phyloP scores from a whole-genome alignment of 2,113 vertebrate genomes.

The Hippocampus comes region DNA sequence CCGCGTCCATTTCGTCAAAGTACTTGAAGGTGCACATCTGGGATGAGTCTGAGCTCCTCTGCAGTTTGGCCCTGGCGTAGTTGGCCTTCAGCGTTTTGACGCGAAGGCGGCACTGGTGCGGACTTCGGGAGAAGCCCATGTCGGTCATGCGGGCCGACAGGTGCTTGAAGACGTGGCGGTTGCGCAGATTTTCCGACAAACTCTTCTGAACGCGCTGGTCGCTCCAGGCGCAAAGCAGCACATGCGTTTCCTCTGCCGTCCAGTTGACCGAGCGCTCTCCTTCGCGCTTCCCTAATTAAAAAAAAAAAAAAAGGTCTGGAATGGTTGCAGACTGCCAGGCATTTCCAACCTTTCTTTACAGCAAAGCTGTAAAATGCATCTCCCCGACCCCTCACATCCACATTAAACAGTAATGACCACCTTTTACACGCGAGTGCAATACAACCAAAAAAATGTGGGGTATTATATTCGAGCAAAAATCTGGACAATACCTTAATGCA shows the following conservation, averaged over 20 bases:
- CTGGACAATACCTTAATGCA: no score
- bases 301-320: no score
- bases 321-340: no score
- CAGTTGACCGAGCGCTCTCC: conserved; percentile 63
- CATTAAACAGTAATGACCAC: no score
- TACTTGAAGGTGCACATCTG: conserved; percentile 55
- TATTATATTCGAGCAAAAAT: no score
- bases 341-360: no score
- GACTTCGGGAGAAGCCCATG: conserved; percentile 56
- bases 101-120: conserved; percentile 56
- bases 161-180: conserved; percentile 63
- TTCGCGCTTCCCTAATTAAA: conserved; percentile 48
- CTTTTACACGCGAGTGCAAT: no score
- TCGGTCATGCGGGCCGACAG: conserved; percentile 59
- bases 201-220: conserved; percentile 62
- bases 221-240: conserved; percentile 63
- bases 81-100: conserved; percentile 66
- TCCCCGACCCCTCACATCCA: no score
- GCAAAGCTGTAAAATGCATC: no score
- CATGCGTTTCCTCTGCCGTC: conserved; percentile 62
- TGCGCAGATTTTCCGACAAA: conserved; percentile 58
- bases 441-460: no score
- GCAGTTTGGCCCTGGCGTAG: conserved; percentile 55
- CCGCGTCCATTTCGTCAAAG: conserved; percentile 58
- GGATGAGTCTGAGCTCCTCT: conserved; percentile 32